Evolutionary conservation across 1,140 invertebrate genomes (phyloP).

Genomic region (Drusus annulatus): DNA sequence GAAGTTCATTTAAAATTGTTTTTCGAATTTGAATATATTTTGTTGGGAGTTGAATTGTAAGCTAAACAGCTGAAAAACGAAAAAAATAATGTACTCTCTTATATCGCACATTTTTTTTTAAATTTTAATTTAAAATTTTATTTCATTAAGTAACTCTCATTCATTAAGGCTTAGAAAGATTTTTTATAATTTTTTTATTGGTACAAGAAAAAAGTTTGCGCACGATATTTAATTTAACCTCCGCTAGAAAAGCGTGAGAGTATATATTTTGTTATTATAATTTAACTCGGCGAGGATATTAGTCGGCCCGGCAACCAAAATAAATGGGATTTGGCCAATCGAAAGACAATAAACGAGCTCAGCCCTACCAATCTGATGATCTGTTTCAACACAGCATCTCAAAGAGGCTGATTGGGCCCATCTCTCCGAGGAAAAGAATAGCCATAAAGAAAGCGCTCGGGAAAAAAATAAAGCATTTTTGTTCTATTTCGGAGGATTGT

Average conservation of each 20-base stretch:
- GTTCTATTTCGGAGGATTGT: neutral
- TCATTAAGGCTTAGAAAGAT: no score
- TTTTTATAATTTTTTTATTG: no score
- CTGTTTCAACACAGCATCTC: conserved; percentile 14
- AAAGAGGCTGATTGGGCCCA: conserved; percentile 15
- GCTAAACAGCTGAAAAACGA: no score
- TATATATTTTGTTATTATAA: conserved; percentile 24
- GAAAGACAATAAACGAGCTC: conserved; percentile 28
- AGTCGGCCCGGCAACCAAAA: conserved; percentile 14
- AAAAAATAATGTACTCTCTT: no score
- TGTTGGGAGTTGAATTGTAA: no score
- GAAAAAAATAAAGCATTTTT: neutral
- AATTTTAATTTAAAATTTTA: no score
- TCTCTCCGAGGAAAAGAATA: conserved; percentile 17
- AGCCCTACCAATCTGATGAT: conserved; percentile 22
- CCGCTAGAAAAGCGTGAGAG: neutral
- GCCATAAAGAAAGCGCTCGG: neutral
- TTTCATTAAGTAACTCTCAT: no score
- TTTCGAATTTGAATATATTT: no score
- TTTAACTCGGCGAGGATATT: conserved; percentile 13
- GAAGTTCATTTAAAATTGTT: no score
- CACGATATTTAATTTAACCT: no score
- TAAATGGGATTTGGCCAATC: conserved; percentile 28
- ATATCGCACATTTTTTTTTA: no score
- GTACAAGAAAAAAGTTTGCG: no score